Base-by-base conservation (phyloP, 2,797 vertebrate species). In the Erethizon dorsatum region DNA sequence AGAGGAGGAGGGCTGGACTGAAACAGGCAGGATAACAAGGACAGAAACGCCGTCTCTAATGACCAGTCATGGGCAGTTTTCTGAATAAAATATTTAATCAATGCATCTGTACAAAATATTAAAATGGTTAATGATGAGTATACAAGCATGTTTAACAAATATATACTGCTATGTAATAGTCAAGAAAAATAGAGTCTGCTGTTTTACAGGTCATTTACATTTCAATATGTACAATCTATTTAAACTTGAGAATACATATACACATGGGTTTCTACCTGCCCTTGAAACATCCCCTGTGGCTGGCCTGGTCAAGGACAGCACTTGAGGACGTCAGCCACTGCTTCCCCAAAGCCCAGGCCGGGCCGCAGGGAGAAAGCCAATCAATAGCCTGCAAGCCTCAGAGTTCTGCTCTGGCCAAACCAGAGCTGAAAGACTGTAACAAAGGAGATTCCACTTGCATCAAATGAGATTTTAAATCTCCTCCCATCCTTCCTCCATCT, bases 171-270 rank as follows among this genome's bases (percentile, higher is more conserved):
- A 98, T 99, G 98, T 98, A 98, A 98, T 97, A 98, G 98, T 98
- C 98, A 97, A 98, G 98, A 98, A 99, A 99, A 99, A 99, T 99
- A 99, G 98, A 99, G 98, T 98, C 98, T 98, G 99, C 97, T 98
- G 98, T 99, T 99, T 97, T 99, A 99, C 99, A 99, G 98, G 98
- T 99, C 98, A 99, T 99, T 99, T 99, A 99, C 99, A 99, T 98
- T 98, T 98, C 97, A 97, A 98, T 99, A 99, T 99, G 98, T 99
- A 99, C 99, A 99, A 96, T 98, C 98, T 98, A 97, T 99, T 98
- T 99, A 99, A 99, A 98, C 97, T 98, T 98, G 98, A 98, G 98
- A 98, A 98, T 98, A 99, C 98, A 98, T 98, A 98, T 98, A 98
- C 98, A 99, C 98, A 65, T 96, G 98, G 98, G 98, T 98, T 98